phyloP scores from a whole-genome alignment of 2,113 vertebrate genomes.

The Cyprichromis sp. region DNA sequence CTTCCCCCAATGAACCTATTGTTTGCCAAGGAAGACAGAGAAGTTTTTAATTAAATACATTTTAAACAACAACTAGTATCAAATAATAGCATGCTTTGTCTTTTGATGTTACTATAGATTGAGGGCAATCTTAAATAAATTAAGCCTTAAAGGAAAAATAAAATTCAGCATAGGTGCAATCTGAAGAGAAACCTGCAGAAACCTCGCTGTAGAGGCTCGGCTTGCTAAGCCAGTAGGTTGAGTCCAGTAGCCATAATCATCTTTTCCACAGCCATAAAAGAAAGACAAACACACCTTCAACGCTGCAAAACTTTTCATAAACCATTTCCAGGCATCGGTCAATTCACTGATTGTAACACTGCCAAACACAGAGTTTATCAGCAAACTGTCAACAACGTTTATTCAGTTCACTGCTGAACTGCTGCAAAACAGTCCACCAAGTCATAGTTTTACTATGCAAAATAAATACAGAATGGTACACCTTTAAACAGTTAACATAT shows the following conservation, averaged over 20 bases:
- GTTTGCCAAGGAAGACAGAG: neutral
- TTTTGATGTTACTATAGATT: neutral
- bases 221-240: conserved; percentile 50
- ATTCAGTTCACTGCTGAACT: neutral
- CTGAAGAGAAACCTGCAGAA: neutral
- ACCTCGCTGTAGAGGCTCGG: conserved; percentile 12
- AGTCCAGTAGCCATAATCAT: conserved; percentile 25
- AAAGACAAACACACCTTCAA: conserved; percentile 27
- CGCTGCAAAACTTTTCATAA: neutral
- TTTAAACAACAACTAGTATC: neutral
- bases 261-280: conserved; percentile 13
- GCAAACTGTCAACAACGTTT: neutral
- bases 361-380: neutral
- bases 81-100: neutral
- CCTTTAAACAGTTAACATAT: neutral
- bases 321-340: neutral
- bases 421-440: neutral
- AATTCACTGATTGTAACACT: neutral
- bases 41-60: neutral
- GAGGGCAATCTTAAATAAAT: neutral
- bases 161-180: neutral
- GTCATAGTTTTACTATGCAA: neutral
- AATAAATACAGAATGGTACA: neutral
- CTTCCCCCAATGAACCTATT: neutral
- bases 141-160: neutral